A percentile compares a stretch with the other conserved stretches of the same genome.
Evolutionary conservation across 2,797 vertebrate species (phyloP).

Genomic region (Neoniphon sammara): DNA sequence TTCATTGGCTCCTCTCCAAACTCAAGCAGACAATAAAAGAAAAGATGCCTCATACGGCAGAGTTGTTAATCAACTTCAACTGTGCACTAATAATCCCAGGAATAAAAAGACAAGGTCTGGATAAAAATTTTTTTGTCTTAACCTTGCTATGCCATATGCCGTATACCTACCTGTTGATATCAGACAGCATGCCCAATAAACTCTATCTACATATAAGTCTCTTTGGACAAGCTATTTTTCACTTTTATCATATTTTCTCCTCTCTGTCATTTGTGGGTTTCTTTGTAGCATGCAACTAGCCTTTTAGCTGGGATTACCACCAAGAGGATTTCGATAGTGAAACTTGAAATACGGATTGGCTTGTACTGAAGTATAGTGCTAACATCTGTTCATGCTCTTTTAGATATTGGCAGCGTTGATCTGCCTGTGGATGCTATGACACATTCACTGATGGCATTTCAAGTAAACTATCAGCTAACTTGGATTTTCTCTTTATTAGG

Average conservation of each 20-base stretch:
- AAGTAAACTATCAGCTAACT: conserved; percentile 15
- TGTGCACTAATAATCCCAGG: conserved; percentile 50
- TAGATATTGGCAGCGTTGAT: conserved; percentile 19
- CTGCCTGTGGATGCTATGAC: conserved; percentile 11
- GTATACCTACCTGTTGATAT: not conserved
- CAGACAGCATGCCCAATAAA: not conserved
- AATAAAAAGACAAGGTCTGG: conserved; percentile 9
- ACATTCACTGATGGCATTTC: not conserved
- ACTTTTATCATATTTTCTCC: conserved; percentile 29
- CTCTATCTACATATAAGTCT: not conserved
- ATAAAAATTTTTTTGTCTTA: not conserved
- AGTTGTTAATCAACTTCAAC: conserved; percentile 40
- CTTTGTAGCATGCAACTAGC: conserved; percentile 19
- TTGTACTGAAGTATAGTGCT: not conserved
- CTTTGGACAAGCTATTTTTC: conserved; percentile 13
- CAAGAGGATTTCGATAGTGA: conserved; percentile 78
- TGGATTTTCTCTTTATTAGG: conserved; percentile 75
- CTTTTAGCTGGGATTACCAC: conserved; percentile 75
- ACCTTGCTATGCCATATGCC: not conserved
- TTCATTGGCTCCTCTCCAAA: conserved; percentile 54
- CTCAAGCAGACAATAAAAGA: conserved; percentile 45
- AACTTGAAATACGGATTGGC: conserved; percentile 17
- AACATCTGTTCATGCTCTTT: conserved; percentile 2
- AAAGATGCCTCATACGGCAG: conserved; percentile 41
- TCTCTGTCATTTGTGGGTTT: not conserved